Percentiles rank a stretch among this genome's conserved stretches.
These are phyloP conservation scores for Patella caerulea DNA, from an alignment of 2,888 invertebrate species.

Conservation along the genomic window DNA sequence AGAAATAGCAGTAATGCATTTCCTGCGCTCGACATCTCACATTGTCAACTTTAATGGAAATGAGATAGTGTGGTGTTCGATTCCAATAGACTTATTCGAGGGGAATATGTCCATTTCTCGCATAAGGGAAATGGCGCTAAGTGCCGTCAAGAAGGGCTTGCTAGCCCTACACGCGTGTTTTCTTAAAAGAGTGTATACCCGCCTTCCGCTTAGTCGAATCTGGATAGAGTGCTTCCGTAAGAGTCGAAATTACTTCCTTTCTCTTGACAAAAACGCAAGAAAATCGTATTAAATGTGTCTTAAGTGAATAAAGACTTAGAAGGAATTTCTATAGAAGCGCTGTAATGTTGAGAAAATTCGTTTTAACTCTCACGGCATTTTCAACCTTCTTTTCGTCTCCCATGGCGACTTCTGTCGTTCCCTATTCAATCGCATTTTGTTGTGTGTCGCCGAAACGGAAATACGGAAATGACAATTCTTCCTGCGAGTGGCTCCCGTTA, in stretches of 20 bases:
- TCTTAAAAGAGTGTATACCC: slow-evolving; percentile 27
- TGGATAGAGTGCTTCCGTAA: slow-evolving; percentile 26
- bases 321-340: slow-evolving; percentile 10
- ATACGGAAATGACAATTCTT: slow-evolving; percentile 4
- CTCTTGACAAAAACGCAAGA: slow-evolving; percentile 18
- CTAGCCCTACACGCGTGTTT: slow-evolving; percentile 25
- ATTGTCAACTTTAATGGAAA: slow-evolving; percentile 31
- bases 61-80: slow-evolving; percentile 19
- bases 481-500: slow-evolving; percentile 4
- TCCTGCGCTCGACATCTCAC: slow-evolving; percentile 23
- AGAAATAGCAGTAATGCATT: slow-evolving; percentile 31
- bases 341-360: slow-evolving; percentile 9
- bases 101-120: slow-evolving; percentile 29
- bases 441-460: slow-evolving; percentile 10
- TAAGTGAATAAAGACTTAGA: slow-evolving; percentile 14
- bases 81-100: slow-evolving; percentile 17
- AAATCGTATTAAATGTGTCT: slow-evolving; percentile 29
- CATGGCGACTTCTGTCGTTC: slow-evolving; percentile 2
- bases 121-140: slow-evolving; percentile 27
- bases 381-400: slow-evolving; percentile 5
- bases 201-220: slow-evolving; percentile 26
- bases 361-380: slow-evolving; percentile 8
- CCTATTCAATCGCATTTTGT: slow-evolving; percentile 7
- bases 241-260: slow-evolving; percentile 28
- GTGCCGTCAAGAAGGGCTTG: slow-evolving; percentile 20